These are phyloP conservation scores for Heterohyrax brucei DNA, from an alignment of 2,797 vertebrate species.

Conservation along the genomic window DNA sequence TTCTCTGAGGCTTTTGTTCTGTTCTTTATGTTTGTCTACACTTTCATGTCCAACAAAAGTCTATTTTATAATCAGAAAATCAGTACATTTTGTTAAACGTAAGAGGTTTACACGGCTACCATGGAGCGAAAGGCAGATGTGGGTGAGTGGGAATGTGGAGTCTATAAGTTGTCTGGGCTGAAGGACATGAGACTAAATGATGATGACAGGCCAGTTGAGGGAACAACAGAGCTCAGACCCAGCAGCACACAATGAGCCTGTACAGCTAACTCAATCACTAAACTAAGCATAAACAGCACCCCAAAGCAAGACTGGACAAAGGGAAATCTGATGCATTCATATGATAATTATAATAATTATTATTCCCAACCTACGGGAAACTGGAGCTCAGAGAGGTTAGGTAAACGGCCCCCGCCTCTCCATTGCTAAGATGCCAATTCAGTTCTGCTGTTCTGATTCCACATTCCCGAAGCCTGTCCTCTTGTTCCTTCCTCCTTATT, in stretches of 20 bases:
- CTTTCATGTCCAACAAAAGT: slow-evolving; percentile 21
- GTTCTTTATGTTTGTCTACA: neutral
- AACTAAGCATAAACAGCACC: neutral
- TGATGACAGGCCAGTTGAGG: neutral
- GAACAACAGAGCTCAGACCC: neutral
- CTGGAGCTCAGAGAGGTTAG: neutral
- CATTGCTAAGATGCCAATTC: neutral
- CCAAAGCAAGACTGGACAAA: neutral
- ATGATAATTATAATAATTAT: neutral
- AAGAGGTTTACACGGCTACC: neutral
- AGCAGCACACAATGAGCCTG: neutral
- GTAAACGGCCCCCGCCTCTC: slow-evolving; percentile 10
- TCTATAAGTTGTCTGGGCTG: neutral
- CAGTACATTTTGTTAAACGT: neutral
- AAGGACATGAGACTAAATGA: neutral
- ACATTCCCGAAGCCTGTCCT: slow-evolving; percentile 8
- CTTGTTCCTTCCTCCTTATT: slow-evolving; percentile 64
- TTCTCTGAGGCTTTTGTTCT: neutral
- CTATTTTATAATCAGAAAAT: neutral
- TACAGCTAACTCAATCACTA: neutral
- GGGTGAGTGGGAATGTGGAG: neutral
- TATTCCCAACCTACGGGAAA: neutral
- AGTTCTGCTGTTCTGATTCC: slow-evolving; percentile 37
- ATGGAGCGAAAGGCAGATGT: neutral
- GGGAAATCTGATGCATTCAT: neutral